Conservation (phyloP, 2,888 invertebrate genomes). For the Barypeithes pellucidus region DNA sequence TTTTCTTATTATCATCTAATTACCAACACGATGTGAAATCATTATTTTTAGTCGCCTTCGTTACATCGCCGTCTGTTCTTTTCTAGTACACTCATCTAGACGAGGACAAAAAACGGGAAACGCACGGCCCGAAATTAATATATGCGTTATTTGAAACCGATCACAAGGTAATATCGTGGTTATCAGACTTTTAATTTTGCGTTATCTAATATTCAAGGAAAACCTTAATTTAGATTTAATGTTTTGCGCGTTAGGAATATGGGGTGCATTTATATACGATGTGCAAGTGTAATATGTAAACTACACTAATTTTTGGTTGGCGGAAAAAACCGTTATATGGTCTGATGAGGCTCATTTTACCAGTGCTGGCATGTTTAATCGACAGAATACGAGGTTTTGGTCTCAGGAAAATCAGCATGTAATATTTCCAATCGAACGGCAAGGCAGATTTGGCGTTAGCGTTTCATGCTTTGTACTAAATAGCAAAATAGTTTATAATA, state of each 20-base stretch:
- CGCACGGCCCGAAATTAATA: neutral
- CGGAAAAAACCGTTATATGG: too few species aligned
- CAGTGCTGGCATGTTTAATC: too few species aligned
- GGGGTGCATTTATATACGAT: too few species aligned
- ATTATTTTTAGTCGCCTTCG: neutral
- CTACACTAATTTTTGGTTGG: too few species aligned
- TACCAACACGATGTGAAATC: neutral
- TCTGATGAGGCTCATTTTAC: too few species aligned
- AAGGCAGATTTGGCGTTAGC: too few species aligned
- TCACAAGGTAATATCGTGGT: neutral
- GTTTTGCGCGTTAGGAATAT: neutral
- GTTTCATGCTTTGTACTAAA: too few species aligned
- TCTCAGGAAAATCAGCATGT: too few species aligned
- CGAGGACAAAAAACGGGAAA: neutral
- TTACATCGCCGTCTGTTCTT: neutral
- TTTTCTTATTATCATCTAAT: neutral
- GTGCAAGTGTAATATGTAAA: too few species aligned
- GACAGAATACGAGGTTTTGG: too few species aligned
- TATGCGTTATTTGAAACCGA: neutral
- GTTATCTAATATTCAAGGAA: neutral
- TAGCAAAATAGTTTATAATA: too few species aligned
- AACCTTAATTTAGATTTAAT: neutral
- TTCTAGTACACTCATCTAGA: neutral
- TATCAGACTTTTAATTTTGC: conserved; percentile 3
- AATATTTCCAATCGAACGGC: too few species aligned